These are phyloP conservation scores for Chouioia cunea DNA, from an alignment of 2,888 invertebrate species.

Conservation along the genomic window DNA sequence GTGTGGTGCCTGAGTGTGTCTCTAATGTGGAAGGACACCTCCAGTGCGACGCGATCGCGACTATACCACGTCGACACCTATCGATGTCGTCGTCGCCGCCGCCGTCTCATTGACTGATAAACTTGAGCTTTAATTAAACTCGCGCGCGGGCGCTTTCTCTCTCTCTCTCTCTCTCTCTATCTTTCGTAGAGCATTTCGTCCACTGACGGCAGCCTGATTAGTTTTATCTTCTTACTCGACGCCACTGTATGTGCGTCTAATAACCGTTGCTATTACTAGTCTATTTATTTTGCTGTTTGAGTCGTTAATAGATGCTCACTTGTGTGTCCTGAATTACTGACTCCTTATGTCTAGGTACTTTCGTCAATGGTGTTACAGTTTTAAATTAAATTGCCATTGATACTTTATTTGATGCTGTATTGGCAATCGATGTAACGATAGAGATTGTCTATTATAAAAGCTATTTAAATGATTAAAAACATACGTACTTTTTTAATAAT, in stretches of 20 bases:
- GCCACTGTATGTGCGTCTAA: background rate
- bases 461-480: too few relatives aligned
- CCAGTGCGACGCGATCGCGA: conserved; percentile 5
- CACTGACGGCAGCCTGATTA: conserved; percentile 11
- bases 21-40: conserved; percentile 55
- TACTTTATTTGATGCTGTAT: too few relatives aligned
- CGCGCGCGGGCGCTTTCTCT: background rate
- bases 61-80: background rate
- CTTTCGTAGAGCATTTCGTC: background rate
- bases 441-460: too few relatives aligned
- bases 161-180: too few relatives aligned
- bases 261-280: background rate
- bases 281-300: background rate
- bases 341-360: too few relatives aligned
- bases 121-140: conserved; percentile 38
- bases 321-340: too few relatives aligned
- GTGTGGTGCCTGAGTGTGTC: conserved; percentile 44
- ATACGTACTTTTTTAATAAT: too few relatives aligned
- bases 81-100: conserved; percentile 41
- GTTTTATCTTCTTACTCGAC: conserved; percentile 27
- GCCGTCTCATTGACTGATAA: conserved; percentile 34
- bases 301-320: too few relatives aligned
- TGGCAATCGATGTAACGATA: too few relatives aligned
- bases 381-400: too few relatives aligned
- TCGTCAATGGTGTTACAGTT: too few relatives aligned